Conservation (phyloP, 2,888 invertebrate species). For the Octodonta nipae region DNA sequence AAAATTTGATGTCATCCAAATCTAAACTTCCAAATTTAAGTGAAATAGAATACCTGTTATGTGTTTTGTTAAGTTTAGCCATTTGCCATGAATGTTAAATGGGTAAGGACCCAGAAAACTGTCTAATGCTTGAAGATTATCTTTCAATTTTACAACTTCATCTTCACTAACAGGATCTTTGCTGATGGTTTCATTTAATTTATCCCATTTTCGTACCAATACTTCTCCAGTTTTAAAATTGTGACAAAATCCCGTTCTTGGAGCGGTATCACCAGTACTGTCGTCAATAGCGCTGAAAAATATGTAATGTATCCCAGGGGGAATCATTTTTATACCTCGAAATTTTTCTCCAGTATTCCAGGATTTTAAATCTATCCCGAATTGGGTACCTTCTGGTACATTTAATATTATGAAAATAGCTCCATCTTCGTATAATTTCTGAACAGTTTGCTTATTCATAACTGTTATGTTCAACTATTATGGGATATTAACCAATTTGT, state of each 20-base stretch:
- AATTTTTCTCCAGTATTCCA: conserved; percentile 89
- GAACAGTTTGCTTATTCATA: conserved; percentile 66
- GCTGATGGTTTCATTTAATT: conserved; percentile 58
- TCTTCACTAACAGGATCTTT: conserved; percentile 50
- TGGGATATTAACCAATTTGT: too few species aligned
- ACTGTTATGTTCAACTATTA: too few species aligned
- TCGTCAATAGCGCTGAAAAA: conserved; percentile 67
- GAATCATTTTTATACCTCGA: conserved; percentile 95
- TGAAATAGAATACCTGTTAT: conserved; percentile 41
- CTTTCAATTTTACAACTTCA: conserved; percentile 50
- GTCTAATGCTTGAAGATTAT: conserved; percentile 60
- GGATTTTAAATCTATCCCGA: conserved; percentile 86
- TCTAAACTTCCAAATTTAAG: background rate
- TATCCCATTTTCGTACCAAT: conserved; percentile 79
- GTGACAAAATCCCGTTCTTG: conserved; percentile 61
- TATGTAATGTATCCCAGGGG: conserved; percentile 87
- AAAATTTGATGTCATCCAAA: conserved; percentile 3
- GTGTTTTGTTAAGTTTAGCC: conserved; percentile 64
- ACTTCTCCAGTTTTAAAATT: conserved; percentile 71
- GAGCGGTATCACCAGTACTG: conserved; percentile 47
- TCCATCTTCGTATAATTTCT: conserved; percentile 63
- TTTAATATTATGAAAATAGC: conserved; percentile 72
- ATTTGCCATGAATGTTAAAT: conserved; percentile 73
- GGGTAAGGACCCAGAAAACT: conserved; percentile 80
- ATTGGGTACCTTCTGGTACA: conserved; percentile 81